Base-by-base conservation (phyloP, 1,140 invertebrate species). In the Drosophila baimaii region DNA sequence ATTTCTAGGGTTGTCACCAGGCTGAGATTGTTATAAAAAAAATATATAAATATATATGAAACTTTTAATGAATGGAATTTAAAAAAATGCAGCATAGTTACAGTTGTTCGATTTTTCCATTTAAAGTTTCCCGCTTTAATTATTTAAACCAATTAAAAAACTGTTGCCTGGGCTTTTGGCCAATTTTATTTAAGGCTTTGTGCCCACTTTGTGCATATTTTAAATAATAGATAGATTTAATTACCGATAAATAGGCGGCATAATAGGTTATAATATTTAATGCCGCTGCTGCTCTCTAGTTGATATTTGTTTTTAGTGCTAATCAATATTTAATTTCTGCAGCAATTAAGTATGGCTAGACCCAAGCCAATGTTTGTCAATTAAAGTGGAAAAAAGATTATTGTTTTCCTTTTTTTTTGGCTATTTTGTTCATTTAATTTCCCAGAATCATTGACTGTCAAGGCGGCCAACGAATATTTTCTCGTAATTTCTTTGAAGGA, bases 221-320 rank as follows among this genome's bases (percentile, higher is more conserved):
- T 21, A 33, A 33, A 52, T 21, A 33, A 33, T 21, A 21, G 5
- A 52, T 35, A 33, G 49, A 52, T 52, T 35, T 52, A 52, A 52
- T 52, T 52, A 35, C 13, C 29, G 49, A 33, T 52, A 52, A 52
- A 52, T 52, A 17, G 49, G 29, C 17, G 29, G 12, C 17, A 33
- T 13, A 51, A 17, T 47, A 9, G 23, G 10, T 8, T 13, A 3
- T 13, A 3, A 17, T 10, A 19, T 15, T 3, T 19, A 21, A n/a
- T 7, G 15, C 13, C 6, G 35, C n/a, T n/a, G n/a, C n/a, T n/a
- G n/a, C n/a, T n/a, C n/a, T n/a, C n/a, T n/a, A n/a, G n/a, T n/a
- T n/a, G n/a, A n/a, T n/a, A n/a, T n/a, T n/a, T n/a, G n/a, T n/a
- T n/a, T n/a, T n/a, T n/a, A n/a, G n/a, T n/a, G n/a, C n/a, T 19